Percentiles rank a stretch among this genome's conserved stretches.
Conservation (phyloP, 2,113 vertebrate genomes). For the Phalacrocorax pelagicus region DNA sequence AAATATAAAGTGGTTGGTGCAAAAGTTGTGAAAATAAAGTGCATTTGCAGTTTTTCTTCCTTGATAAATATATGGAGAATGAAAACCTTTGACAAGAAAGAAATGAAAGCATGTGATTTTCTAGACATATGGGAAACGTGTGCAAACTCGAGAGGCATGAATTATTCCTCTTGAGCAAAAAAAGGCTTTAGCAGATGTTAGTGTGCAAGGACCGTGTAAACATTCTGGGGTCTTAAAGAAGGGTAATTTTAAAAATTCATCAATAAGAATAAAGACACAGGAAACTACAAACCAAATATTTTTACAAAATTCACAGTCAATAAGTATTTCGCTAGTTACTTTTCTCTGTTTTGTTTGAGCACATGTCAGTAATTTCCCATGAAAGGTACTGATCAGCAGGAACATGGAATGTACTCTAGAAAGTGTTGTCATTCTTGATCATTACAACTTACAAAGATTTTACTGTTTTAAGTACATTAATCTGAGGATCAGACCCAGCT, state of each 20-base stretch:
- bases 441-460: slow-evolving; percentile 32
- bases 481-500: slow-evolving; percentile 50
- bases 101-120: slow-evolving; percentile 70
- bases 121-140: slow-evolving; percentile 58
- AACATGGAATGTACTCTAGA: background rate
- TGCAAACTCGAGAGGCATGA: slow-evolving; percentile 61
- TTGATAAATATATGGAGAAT: slow-evolving; percentile 55
- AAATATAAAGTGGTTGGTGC: slow-evolving; percentile 66
- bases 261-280: background rate
- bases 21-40: slow-evolving; percentile 66
- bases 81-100: slow-evolving; percentile 62
- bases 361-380: background rate
- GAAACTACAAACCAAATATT: background rate
- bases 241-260: slow-evolving; percentile 59
- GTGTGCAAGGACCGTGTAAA: slow-evolving; percentile 59
- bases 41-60: slow-evolving; percentile 70
- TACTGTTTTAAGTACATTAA: slow-evolving; percentile 21
- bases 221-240: slow-evolving; percentile 38
- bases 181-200: slow-evolving; percentile 62
- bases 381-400: background rate
- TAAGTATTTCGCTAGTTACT: background rate
- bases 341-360: background rate
- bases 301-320: background rate
- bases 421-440: slow-evolving; percentile 39
- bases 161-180: slow-evolving; percentile 59